These are phyloP conservation scores for Chelidonichthys spinosus DNA, from an alignment of 2,797 vertebrate genomes.

Conservation along the genomic window DNA sequence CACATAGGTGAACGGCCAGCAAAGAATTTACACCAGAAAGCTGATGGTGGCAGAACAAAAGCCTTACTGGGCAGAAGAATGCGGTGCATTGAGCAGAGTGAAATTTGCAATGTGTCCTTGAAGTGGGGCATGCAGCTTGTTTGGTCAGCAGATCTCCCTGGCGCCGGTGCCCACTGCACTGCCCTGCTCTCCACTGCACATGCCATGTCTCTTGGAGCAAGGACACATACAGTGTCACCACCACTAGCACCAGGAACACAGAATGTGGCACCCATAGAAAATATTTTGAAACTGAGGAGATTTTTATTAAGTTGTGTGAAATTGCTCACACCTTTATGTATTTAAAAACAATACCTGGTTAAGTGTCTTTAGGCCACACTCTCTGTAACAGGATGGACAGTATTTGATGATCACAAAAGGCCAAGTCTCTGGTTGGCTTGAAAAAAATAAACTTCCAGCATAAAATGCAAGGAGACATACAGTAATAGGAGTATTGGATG, in stretches of 20 bases:
- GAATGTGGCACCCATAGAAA: background rate
- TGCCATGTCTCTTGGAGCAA: constrained; percentile 32
- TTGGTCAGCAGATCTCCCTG: constrained; percentile 68
- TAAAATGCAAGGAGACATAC: background rate
- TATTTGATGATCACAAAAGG: constrained; percentile 24
- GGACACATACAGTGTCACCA: constrained; percentile 26
- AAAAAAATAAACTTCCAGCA: constrained; percentile 9
- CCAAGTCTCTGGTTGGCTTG: constrained; percentile 24
- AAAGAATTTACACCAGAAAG: constrained; percentile 31
- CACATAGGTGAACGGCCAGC: constrained; percentile 25
- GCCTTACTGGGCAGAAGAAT: constrained; percentile 35
- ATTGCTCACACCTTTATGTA: background rate
- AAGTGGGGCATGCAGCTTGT: constrained; percentile 54
- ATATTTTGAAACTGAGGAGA: constrained; percentile 11
- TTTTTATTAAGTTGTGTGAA: background rate
- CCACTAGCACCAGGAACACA: constrained; percentile 11
- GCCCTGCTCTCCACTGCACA: constrained; percentile 17
- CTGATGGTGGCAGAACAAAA: constrained; percentile 46
- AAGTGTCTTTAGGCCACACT: background rate
- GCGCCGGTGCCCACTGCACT: constrained; percentile 20
- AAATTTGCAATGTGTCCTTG: constrained; percentile 64
- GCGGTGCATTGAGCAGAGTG: constrained; percentile 4
- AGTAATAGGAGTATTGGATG: background rate
- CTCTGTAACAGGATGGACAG: constrained; percentile 36
- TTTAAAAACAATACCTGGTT: background rate